Conservation (phyloP, 2,113 vertebrate species). For the Mesembrinibis cayennensis region DNA sequence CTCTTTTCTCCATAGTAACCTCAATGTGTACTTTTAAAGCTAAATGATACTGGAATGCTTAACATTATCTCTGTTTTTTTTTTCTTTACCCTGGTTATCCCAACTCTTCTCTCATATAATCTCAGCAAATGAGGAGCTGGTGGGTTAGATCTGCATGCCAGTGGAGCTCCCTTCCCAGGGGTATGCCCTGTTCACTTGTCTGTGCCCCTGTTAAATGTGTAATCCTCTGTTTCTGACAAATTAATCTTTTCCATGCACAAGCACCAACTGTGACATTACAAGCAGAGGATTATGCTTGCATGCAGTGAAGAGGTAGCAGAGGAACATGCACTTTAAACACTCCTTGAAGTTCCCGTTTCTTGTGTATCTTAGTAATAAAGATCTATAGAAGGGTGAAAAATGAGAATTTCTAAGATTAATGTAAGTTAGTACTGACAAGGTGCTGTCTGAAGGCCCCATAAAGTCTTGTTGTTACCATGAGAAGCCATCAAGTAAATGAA, state of each 20-base stretch:
- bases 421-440: not conserved
- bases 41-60: not conserved
- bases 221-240: conserved; percentile 52
- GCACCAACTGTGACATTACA: conserved; percentile 1
- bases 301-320: not conserved
- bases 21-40: not conserved
- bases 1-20: not conserved
- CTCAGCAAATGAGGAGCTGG: not conserved
- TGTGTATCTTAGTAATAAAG: not conserved
- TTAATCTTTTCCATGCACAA: not conserved
- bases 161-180: not conserved
- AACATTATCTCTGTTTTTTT: not conserved
- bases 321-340: not conserved
- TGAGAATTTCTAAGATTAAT: not conserved
- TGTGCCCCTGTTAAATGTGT: not conserved
- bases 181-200: not conserved
- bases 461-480: not conserved
- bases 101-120: not conserved
- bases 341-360: not conserved
- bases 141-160: not conserved
- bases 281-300: conserved; percentile 20
- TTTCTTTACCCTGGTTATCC: not conserved
- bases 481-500: not conserved
- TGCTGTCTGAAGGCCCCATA: not conserved
- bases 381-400: not conserved